Percentiles rank a stretch among this genome's conserved stretches.
phyloP scores from a whole-genome alignment of 2,888 invertebrate genomes.

The Parnassius apollo region DNA sequence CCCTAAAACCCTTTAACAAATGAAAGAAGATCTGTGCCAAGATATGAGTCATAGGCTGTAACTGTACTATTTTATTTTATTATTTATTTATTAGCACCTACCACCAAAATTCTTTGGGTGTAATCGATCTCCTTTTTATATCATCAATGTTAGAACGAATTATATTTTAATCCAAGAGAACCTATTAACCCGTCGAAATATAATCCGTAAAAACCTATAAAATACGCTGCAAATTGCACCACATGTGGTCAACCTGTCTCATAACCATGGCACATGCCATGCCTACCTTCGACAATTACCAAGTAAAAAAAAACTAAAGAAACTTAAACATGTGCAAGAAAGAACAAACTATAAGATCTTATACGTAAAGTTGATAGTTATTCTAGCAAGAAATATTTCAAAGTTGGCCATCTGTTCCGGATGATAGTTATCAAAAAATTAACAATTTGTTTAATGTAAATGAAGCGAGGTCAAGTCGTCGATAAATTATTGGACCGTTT shows the following conservation, averaged over 20 bases:
- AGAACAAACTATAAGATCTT: constrained; percentile 32
- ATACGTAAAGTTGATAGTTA: constrained; percentile 35
- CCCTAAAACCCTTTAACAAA: too few species aligned
- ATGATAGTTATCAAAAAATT: constrained; percentile 79
- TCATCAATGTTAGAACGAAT: constrained; percentile 41
- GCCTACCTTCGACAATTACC: constrained; percentile 71
- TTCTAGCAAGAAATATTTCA: constrained; percentile 32
- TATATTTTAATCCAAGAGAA: constrained; percentile 56
- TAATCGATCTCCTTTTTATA: constrained; percentile 25
- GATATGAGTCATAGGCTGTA: too few species aligned
- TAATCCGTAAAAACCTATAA: constrained; percentile 61
- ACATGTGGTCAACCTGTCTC: constrained; percentile 81
- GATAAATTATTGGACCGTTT: constrained; percentile 74
- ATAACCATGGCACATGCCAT: constrained; percentile 78
- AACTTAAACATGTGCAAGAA: constrained; percentile 32
- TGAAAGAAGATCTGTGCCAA: too few species aligned
- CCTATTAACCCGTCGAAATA: constrained; percentile 62
- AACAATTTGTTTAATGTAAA: constrained; percentile 82
- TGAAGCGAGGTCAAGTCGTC: constrained; percentile 71
- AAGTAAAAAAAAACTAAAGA: constrained; percentile 59
- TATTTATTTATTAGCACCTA: too few species aligned
- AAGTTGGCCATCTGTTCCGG: constrained; percentile 72
- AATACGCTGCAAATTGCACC: constrained; percentile 73
- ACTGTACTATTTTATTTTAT: too few species aligned
- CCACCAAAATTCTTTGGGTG: neutral